These are phyloP conservation scores for Gobio gobio DNA, from an alignment of 2,113 vertebrate genomes.

Conservation along the genomic window DNA sequence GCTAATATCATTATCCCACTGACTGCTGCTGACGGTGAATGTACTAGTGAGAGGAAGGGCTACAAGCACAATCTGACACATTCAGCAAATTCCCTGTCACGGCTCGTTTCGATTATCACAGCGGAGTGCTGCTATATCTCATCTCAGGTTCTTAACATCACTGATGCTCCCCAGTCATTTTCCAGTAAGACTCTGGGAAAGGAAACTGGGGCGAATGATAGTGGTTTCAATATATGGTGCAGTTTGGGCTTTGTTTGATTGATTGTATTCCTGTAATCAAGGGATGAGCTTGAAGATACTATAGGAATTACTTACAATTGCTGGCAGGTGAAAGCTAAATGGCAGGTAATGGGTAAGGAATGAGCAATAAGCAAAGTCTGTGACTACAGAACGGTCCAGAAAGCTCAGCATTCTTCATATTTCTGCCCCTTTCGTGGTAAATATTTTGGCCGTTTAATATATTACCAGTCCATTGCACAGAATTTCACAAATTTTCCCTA, in stretches of 20 bases:
- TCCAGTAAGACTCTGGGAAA: constrained; percentile 40
- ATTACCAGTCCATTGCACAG: background rate
- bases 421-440: background rate
- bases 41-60: background rate
- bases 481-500: background rate
- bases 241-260: constrained; percentile 7
- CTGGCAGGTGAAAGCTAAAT: background rate
- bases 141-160: constrained; percentile 39
- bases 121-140: constrained; percentile 25
- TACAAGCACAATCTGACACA: constrained; percentile 35
- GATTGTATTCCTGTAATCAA: constrained; percentile 14
- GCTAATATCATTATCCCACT: constrained; percentile 51
- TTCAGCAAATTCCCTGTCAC: constrained; percentile 45
- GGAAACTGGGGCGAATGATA: background rate
- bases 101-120: constrained; percentile 51
- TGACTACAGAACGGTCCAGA: background rate
- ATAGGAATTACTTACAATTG: background rate
- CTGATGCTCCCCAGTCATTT: constrained; percentile 46
- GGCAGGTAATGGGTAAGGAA: background rate
- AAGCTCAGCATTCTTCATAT: background rate
- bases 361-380: background rate
- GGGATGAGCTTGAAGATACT: background rate
- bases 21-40: constrained; percentile 41
- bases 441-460: background rate
- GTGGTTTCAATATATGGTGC: background rate